Evolutionary conservation across 2,113 vertebrate species (phyloP), one percentile per base, ranked within the genome.

Genomic region (Heliornis fulica): DNA sequence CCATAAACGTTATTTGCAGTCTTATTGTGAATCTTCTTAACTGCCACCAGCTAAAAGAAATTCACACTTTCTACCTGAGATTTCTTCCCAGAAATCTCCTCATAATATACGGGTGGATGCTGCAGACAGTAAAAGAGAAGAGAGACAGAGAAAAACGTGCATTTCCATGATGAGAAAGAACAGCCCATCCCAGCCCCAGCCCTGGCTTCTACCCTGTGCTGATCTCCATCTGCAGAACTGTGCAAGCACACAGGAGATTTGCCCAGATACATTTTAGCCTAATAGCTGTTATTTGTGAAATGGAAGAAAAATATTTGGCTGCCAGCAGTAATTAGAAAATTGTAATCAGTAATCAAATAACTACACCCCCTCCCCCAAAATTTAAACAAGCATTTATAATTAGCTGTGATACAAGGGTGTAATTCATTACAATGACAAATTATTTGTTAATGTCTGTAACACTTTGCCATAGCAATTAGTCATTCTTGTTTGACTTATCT

Each of bases 391-490:
- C 83, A 59, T 89, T 87, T 87, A 93, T 84, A 94, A 96, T 93
- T 89, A 95, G 80, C 64, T 89, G 72, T 71, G 91, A 82, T 45
- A 83, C 56, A 94, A 4, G 53, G 40, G 51, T 81, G 31, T 84
- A 90, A 95, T 96, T 96, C 69, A 91, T 95, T 95, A 82, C 80
- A 92, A 64, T 65, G 74, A 88, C 79, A 91, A 91, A 91, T 89
- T 81, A 76, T 92, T 96, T 95, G 76, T 91, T 96, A 91, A 95
- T 79, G 83, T 83, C 76, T 3, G 0, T 95, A 95, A 83, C 80
- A 83, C 61, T 92, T 87, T 93, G 69, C 65, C 53, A 64, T 48
- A 89, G 60, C n/a, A 87, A 90, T 93, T 94, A 94, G 48, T 96
- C 53, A 95, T 93, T 93, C 80, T 84, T 89, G 48, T 93, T 91